Percentiles rank a stretch among this genome's conserved stretches.
Evolutionary conservation across 1,140 invertebrate genomes (phyloP).

Genomic region (Anoplophora glabripennis): DNA sequence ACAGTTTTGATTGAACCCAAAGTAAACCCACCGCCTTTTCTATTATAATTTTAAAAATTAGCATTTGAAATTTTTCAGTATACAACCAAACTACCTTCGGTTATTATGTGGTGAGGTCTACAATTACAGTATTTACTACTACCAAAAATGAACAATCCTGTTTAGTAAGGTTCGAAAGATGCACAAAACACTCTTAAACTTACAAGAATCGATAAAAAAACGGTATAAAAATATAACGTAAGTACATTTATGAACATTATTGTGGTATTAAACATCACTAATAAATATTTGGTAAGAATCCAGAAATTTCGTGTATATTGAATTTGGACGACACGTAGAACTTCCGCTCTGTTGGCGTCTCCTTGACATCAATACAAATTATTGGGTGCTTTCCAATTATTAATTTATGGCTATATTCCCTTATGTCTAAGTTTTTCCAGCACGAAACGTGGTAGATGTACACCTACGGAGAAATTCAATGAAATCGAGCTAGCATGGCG

Average conservation of each 20-base stretch:
- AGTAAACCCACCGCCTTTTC: too few relatives aligned
- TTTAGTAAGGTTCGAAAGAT: background rate
- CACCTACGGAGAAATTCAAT: conserved; percentile 23
- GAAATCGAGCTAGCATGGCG: too few relatives aligned
- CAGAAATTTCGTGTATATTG: conserved; percentile 38
- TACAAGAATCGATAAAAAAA: background rate
- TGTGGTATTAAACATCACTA: background rate
- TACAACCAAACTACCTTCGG: too few relatives aligned
- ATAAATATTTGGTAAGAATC: conserved; percentile 27
- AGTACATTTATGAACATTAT: too few relatives aligned
- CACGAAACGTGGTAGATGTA: conserved; percentile 40
- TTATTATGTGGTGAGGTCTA: too few relatives aligned
- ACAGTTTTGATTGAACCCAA: too few relatives aligned
- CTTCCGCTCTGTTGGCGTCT: conserved; percentile 33
- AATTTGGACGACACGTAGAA: conserved; percentile 42
- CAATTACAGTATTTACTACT: too few relatives aligned
- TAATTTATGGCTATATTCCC: conserved; percentile 35
- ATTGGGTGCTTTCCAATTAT: conserved; percentile 42
- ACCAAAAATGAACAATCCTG: background rate
- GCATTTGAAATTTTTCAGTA: too few relatives aligned
- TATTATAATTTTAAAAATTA: too few relatives aligned
- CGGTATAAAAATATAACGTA: background rate
- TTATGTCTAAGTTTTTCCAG: conserved; percentile 42
- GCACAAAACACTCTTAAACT: conserved; percentile 4
- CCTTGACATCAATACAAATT: conserved; percentile 38